A percentile compares a stretch with the other conserved stretches of the same genome.
These are phyloP conservation scores for Actinernus sp. DNA, from an alignment of 92 coral and sea anemone species.

Conservation along the genomic window DNA sequence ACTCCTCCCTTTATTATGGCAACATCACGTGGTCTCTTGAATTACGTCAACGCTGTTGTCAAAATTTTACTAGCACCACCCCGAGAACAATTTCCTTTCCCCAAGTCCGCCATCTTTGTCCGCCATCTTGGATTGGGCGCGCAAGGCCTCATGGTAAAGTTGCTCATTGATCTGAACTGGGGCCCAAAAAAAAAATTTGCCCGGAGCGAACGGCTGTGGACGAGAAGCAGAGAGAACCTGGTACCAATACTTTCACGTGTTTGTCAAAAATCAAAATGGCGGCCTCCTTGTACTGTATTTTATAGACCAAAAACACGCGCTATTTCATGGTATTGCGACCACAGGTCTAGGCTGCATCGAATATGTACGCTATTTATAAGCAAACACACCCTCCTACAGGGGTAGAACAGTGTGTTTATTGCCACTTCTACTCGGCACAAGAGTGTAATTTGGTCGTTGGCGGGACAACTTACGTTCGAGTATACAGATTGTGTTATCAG, in stretches of 20 bases:
- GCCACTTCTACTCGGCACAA: constrained; percentile 80
- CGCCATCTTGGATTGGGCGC: too few relatives aligned
- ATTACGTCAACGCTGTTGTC: too few relatives aligned
- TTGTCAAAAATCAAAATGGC: constrained; percentile 45
- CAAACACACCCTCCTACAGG: constrained; percentile 97
- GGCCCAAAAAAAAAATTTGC: too few relatives aligned
- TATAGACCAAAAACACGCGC: background rate
- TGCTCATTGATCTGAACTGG: too few relatives aligned
- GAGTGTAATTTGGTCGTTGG: constrained; percentile 94
- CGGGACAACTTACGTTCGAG: constrained; percentile 91
- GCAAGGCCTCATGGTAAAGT: too few relatives aligned
- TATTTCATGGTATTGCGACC: background rate
- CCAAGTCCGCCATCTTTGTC: too few relatives aligned
- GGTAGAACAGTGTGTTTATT: constrained; percentile 85
- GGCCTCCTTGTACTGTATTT: constrained; percentile 7
- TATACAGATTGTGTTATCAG: constrained; percentile 78
- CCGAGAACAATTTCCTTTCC: too few relatives aligned
- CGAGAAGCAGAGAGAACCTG: too few relatives aligned
- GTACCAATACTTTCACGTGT: constrained; percentile 36
- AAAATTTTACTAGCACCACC: too few relatives aligned
- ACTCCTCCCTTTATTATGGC: too few relatives aligned
- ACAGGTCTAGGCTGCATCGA: background rate
- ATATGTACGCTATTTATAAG: constrained; percentile 94
- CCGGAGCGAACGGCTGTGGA: too few relatives aligned
- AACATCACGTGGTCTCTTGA: too few relatives aligned